Base-by-base conservation (phyloP, 2,888 invertebrate species). In the Abscondita cerata region DNA sequence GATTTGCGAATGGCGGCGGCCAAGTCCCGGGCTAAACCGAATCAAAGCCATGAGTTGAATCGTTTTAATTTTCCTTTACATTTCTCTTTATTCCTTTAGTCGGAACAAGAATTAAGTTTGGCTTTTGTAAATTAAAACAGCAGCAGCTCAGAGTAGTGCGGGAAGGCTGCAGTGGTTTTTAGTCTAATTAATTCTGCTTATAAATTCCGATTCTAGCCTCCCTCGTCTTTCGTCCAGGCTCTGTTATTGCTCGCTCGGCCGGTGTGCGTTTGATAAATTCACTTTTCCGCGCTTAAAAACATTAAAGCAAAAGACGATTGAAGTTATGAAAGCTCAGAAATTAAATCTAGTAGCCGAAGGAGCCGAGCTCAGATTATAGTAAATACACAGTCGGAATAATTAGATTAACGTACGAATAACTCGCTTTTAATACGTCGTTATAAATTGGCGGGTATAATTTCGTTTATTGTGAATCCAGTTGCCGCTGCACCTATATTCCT, bases 41-140 rank as follows among this genome's bases (percentile, higher is more conserved):
- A 80, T 80, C 81, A 80, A 79, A 80, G 79, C 78, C 75, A 68
- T 75, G 76, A 78, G 76, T 80, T 79, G 81, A 81, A 81, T 81
- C 81, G 81, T 81, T 82, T 82, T 81, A 82, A 82, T 82, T 82
- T 82, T 82, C 81, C 81, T 79, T 80, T 80, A 81, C 81, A 81
- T 82, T 82, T 82, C 81, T 81, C 81, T 81, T 81, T 81, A 81
- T 81, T 81, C 81, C 80, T 80, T 80, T 79, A 80, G 78, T 79
- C 78, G 78, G 81, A 81, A 81, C 81, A 81, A 81, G 82, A 81
- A 82, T 81, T 81, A 82, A 82, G 81, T 81, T 81, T 82, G 81
- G 81, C 81, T 82, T 82, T 82, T 82, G 81, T 81, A 81, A 82
- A 81, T 82, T 81, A 82, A 82, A 82, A 81, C 81, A 80, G 81